Conservation (phyloP, 2,888 invertebrate species). For the Agriopis aurantiaria region DNA sequence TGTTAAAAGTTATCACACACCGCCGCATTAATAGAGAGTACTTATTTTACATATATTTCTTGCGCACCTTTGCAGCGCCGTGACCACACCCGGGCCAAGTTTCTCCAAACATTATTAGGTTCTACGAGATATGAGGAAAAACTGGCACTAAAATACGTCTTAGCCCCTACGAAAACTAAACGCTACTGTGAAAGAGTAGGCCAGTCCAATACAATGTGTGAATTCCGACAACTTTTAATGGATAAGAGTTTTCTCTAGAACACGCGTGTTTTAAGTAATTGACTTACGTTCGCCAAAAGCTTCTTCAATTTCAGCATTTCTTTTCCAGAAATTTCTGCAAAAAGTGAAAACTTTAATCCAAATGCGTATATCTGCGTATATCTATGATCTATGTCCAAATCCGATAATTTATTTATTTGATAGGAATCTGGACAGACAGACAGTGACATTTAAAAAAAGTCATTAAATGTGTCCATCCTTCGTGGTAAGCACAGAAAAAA, state of each 20-base stretch:
- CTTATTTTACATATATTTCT: too few species aligned
- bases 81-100: too few species aligned
- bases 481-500: neutral
- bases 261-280: constrained; percentile 32
- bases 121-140: too few species aligned
- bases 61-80: too few species aligned
- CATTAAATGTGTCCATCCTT: neutral
- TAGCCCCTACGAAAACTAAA: neutral
- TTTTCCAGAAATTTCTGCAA: constrained; percentile 20
- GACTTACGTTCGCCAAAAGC: constrained; percentile 48
- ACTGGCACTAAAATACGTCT: too few species aligned
- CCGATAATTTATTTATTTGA: constrained; percentile 9
- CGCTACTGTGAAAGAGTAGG: constrained; percentile 17
- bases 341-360: neutral
- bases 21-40: too few species aligned
- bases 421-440: neutral
- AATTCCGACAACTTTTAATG: constrained; percentile 37
- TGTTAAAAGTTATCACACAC: too few species aligned
- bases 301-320: constrained; percentile 46
- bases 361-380: too few species aligned
- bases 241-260: constrained; percentile 36
- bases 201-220: constrained; percentile 31
- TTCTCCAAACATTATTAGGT: too few species aligned
- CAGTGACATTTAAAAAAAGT: neutral
- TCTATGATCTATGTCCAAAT: neutral